Conservation (phyloP, 2,888 invertebrate species). For the Drosophila ustulata region DNA sequence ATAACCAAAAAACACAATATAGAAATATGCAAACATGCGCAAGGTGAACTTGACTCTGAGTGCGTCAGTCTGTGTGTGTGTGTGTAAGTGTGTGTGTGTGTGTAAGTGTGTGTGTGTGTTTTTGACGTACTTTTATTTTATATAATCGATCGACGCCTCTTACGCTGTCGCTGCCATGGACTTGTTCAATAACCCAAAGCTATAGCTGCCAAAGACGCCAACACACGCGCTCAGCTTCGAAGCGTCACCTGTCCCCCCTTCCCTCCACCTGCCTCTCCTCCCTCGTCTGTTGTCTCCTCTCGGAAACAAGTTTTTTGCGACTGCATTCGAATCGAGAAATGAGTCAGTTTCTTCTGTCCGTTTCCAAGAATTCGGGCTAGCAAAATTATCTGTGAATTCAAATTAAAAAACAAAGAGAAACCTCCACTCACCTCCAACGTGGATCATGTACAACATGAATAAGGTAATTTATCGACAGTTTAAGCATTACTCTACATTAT, state of each 20-base stretch:
- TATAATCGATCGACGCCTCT: conserved; percentile 34
- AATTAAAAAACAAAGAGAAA: not conserved
- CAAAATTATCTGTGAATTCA: not conserved
- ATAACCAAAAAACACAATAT: conserved; percentile 21
- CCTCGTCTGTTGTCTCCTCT: no score
- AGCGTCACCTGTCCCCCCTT: not conserved
- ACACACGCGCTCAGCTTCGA: conserved; percentile 23
- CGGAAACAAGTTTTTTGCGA: conserved; percentile 12
- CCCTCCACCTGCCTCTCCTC: not conserved
- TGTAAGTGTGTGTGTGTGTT: conserved; percentile 19
- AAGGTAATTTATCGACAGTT: no score
- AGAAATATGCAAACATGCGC: conserved; percentile 18
- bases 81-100: conserved; percentile 11
- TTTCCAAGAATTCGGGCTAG: conserved; percentile 8
- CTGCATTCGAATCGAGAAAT: conserved; percentile 8
- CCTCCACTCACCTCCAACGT: not conserved
- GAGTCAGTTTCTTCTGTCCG: conserved; percentile 1
- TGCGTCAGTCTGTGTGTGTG: not conserved
- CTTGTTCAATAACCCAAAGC: conserved; percentile 34
- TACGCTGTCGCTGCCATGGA: conserved; percentile 34
- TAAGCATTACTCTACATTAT: no score
- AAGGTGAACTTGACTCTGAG: conserved; percentile 13
- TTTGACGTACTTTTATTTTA: conserved; percentile 29
- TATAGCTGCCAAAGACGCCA: conserved; percentile 28
- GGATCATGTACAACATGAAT: not conserved